Base-by-base conservation (phyloP, 1,140 invertebrate species). In the Neodiprion pinetum region DNA sequence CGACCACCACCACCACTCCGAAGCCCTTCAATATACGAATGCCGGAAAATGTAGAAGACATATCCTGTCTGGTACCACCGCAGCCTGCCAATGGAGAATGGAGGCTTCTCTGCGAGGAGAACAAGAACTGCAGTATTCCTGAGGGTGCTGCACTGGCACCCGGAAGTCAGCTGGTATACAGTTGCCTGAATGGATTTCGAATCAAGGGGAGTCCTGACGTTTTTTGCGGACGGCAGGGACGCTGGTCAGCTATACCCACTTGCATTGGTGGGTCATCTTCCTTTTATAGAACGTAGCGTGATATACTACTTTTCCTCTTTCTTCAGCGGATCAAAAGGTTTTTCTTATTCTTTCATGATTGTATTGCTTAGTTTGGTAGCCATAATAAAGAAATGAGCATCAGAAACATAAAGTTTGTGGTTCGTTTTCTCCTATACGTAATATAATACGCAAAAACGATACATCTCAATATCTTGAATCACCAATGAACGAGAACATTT, bases 1-100 rank as follows among this genome's bases (percentile, higher is more conserved):
- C 65, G n/a, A 67, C 61, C 65, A 40, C 12, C n/a, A 17, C 49
- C 48, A 40, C 28, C 28, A 40, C 28, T 40, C 5, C 28, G 28
- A 40, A 2, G 28, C 28, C 28, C 28, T 3, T 40, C 5, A 5
- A 40, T 3, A 40, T 40, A 5, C 1, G 2, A 40, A 40, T 40
- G 28, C 28, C 28, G 28, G 2, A 2, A 40, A 5, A 40, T 40
- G 28, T 40, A 5, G 28, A 5, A 40, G 5, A 40, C 28, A 40
- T 40, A 5, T 40, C 28, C 53, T 88, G 87, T 75, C 48, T 9
- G 47, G 73, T 80, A 14, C 86, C 86, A 7, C 10, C 72, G 0
- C 85, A 87, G 72, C 85, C 83, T 1, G 2, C 71, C 71, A 82
- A 88, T 67, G 87, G 87, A 28, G 23, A 28, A 0, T 85, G 85